phyloP scores from a whole-genome alignment of 2,888 invertebrate species.

The Epicampocera succincta region DNA sequence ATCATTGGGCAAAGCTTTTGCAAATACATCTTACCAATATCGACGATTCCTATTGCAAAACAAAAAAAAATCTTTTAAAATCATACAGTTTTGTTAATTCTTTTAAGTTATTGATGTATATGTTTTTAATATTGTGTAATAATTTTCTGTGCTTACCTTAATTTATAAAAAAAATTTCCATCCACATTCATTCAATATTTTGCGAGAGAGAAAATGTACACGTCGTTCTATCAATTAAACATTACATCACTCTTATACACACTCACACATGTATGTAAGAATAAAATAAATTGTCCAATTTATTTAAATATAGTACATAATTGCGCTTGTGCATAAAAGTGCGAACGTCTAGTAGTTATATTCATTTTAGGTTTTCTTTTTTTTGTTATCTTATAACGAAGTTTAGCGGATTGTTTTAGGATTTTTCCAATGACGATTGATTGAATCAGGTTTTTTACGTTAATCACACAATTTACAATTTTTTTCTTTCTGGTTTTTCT shows the following conservation, averaged over 20 bases:
- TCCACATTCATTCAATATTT: constrained; percentile 35
- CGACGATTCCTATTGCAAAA: no score
- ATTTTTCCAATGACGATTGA: constrained; percentile 10
- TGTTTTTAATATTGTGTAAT: no score
- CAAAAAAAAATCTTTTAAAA: no score
- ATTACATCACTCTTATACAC: constrained; percentile 16
- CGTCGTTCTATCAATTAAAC: constrained; percentile 44
- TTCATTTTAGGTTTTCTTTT: background rate
- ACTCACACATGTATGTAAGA: background rate
- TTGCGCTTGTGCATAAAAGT: background rate
- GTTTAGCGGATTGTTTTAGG: background rate
- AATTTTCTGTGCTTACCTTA: constrained; percentile 48
- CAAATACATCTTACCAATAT: no score
- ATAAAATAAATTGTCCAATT: constrained; percentile 13
- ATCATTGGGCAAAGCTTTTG: no score
- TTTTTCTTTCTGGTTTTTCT: constrained; percentile 10
- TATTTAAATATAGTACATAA: background rate
- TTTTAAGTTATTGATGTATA: no score
- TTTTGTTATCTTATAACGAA: constrained; percentile 21
- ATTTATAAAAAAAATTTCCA: constrained; percentile 21
- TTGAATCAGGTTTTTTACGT: constrained; percentile 15
- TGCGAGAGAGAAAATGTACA: constrained; percentile 45
- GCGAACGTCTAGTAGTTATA: background rate
- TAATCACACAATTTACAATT: constrained; percentile 21
- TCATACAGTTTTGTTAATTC: no score